phyloP scores from a whole-genome alignment of 2,888 invertebrate species.

The Pseudococcus viburni region DNA sequence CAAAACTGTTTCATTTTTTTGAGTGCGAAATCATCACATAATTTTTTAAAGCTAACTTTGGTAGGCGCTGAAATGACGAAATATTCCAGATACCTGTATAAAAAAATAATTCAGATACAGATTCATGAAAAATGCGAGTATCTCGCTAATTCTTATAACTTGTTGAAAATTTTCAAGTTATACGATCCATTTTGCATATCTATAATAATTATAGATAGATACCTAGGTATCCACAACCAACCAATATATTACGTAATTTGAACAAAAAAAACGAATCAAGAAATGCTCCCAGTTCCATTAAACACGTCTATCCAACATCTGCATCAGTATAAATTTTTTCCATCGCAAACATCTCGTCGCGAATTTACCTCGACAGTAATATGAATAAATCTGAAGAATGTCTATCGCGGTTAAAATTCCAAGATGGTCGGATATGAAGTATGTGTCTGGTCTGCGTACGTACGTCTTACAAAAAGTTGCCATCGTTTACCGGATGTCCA shows the following conservation, averaged over 20 bases:
- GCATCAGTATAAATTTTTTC: not conserved
- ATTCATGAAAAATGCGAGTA: too few relatives aligned
- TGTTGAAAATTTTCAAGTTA: too few relatives aligned
- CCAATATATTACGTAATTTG: not conserved
- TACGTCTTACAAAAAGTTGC: not conserved
- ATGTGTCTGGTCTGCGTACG: conserved; percentile 1
- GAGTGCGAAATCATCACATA: too few relatives aligned
- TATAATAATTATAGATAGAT: too few relatives aligned
- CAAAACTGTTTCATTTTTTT: too few relatives aligned
- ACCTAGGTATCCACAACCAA: too few relatives aligned
- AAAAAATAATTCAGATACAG: too few relatives aligned
- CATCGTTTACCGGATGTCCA: conserved; percentile 5
- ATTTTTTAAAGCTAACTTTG: too few relatives aligned
- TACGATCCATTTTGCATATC: too few relatives aligned
- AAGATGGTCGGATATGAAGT: conserved; percentile 25
- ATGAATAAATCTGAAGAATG: conserved; percentile 9
- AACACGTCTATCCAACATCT: not conserved
- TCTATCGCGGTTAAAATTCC: conserved; percentile 7
- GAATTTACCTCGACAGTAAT: not conserved
- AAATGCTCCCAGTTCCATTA: not conserved
- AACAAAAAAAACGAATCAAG: not conserved
- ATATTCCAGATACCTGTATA: too few relatives aligned
- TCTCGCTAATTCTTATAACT: too few relatives aligned
- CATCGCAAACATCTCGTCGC: not conserved
- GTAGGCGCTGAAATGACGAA: too few relatives aligned